phyloP scores from a whole-genome alignment of 2,113 vertebrate genomes.

The Charadrius vociferus region DNA sequence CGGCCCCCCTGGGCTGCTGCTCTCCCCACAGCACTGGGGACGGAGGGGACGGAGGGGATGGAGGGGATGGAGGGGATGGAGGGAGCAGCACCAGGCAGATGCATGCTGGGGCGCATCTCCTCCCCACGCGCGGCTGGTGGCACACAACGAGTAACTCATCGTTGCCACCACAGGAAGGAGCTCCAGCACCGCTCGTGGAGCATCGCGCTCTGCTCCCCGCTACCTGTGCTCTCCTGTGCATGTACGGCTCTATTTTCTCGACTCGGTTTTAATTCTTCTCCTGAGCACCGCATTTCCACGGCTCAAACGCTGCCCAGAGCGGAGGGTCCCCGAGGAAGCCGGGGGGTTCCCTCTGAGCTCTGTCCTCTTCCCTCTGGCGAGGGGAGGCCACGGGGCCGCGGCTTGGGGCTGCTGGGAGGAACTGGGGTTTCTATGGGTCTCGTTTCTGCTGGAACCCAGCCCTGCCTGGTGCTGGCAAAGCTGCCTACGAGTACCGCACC shows the following conservation, averaged over 20 bases:
- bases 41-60: background rate
- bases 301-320: fast-evolving
- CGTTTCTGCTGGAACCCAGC: background rate
- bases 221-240: fast-evolving
- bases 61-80: too few relatives aligned
- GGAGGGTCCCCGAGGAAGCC: fast-evolving
- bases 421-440: too few relatives aligned
- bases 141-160: background rate
- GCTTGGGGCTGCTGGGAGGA: background rate
- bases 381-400: fast-evolving
- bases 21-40: background rate
- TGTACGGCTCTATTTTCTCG: background rate
- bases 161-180: conserved; percentile 52
- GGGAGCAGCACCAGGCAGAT: too few relatives aligned
- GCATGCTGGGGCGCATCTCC: too few relatives aligned
- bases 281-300: fast-evolving
- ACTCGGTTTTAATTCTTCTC: background rate
- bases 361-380: fast-evolving
- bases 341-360: fast-evolving
- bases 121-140: background rate
- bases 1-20: too few relatives aligned
- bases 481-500: fast-evolving
- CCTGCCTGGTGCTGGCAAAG: background rate
- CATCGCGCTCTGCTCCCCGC: background rate
- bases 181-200: conserved; percentile 40